These are phyloP conservation scores for Discoglossus pictus DNA, from an alignment of 2,797 vertebrate species.

Conservation along the genomic window DNA sequence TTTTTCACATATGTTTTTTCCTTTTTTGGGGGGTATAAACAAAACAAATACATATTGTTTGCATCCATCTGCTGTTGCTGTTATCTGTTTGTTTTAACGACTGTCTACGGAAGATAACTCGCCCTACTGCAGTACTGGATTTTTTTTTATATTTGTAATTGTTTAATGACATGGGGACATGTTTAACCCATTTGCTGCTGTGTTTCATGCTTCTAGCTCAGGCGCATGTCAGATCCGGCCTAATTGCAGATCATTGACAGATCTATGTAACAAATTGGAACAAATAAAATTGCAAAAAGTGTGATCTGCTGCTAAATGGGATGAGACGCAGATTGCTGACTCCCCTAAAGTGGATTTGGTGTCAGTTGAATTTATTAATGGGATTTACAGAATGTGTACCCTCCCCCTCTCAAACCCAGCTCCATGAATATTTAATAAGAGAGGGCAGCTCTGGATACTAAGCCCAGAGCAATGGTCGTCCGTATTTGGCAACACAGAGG, in stretches of 20 bases:
- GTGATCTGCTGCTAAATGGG: constrained; percentile 57
- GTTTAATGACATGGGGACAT: too few relatives aligned
- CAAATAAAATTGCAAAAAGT: constrained; percentile 41
- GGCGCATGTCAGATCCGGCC: too few relatives aligned
- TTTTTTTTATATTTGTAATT: too few relatives aligned
- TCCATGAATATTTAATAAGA: constrained; percentile 72
- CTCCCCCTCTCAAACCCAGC: constrained; percentile 53
- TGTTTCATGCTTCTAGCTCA: too few relatives aligned
- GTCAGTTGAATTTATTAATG: constrained; percentile 71
- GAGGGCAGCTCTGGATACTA: constrained; percentile 21
- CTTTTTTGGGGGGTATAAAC: constrained; percentile 29
- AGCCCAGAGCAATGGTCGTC: not conserved
- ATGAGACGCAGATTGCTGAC: constrained; percentile 45
- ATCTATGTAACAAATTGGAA: not conserved
- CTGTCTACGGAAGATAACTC: constrained; percentile 35
- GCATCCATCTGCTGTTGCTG: constrained; percentile 43
- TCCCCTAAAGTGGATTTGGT: constrained; percentile 62
- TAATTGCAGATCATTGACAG: too few relatives aligned
- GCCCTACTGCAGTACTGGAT: constrained; percentile 1
- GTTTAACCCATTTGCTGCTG: too few relatives aligned
- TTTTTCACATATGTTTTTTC: constrained; percentile 38
- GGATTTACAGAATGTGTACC: constrained; percentile 64
- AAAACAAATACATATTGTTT: constrained; percentile 39
- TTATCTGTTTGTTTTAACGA: constrained; percentile 34
- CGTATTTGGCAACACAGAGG: not conserved